Percentiles rank a stretch among this genome's conserved stretches.
phyloP scores from a whole-genome alignment of 2,888 invertebrate species.

The Polymixis flavicincta region DNA sequence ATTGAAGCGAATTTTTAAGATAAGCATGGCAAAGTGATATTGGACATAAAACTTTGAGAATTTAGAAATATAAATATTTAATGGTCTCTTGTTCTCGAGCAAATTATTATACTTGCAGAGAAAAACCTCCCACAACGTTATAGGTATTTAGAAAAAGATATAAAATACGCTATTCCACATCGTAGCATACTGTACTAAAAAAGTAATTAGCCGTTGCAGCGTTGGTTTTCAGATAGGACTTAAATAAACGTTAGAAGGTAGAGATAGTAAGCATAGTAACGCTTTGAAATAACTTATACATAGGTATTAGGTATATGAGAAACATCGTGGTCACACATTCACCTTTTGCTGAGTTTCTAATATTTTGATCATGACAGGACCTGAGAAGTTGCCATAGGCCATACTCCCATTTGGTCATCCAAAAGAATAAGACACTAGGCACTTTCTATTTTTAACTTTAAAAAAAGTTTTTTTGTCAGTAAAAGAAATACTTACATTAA shows the following conservation, averaged over 20 bases:
- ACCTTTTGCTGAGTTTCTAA: neutral
- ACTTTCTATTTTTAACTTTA: neutral
- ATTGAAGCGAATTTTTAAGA: conserved; percentile 22
- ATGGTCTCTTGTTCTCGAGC: neutral
- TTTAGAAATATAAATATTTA: neutral
- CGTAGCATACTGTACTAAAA: neutral
- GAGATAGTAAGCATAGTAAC: neutral
- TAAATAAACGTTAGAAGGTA: neutral
- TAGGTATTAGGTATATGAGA: neutral
- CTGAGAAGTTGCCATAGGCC: too few relatives aligned
- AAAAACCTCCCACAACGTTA: too few relatives aligned
- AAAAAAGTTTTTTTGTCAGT: too few relatives aligned
- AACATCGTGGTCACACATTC: neutral
- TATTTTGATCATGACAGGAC: neutral
- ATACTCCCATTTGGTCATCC: neutral
- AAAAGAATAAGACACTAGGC: neutral
- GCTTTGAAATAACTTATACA: neutral
- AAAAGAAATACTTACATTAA: too few relatives aligned
- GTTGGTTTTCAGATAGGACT: conserved; percentile 5
- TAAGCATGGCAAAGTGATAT: conserved; percentile 6
- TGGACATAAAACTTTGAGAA: neutral
- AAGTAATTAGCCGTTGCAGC: neutral
- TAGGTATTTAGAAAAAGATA: neutral
- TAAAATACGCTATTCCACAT: neutral
- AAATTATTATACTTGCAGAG: neutral